Conservation (phyloP, 2,113 vertebrate genomes). For the Mystacornis crossleyi region DNA sequence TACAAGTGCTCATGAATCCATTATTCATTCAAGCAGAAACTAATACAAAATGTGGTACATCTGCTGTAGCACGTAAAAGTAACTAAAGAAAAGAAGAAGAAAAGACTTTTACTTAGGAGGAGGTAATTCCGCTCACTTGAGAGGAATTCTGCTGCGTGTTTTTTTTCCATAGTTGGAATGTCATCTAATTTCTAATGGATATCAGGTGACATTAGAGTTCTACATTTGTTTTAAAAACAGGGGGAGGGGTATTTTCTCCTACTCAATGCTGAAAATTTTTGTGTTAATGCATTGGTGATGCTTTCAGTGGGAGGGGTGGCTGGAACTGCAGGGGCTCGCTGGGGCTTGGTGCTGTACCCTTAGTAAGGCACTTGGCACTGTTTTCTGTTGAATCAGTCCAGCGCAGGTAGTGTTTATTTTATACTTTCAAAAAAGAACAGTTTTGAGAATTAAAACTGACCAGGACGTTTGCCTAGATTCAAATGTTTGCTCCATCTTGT, state of each 20-base stretch:
- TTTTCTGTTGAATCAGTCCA: background rate
- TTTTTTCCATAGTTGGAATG: background rate
- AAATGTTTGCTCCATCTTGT: background rate
- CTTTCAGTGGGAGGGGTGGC: background rate
- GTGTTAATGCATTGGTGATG: background rate
- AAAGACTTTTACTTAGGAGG: background rate
- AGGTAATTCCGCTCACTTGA: background rate
- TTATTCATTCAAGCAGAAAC: slow-evolving; percentile 58
- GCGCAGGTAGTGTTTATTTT: background rate
- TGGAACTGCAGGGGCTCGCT: background rate
- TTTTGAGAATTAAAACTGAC: background rate
- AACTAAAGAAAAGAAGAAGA: background rate
- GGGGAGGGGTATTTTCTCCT: background rate
- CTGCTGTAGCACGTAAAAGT: background rate
- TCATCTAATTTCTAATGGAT: slow-evolving; percentile 12
- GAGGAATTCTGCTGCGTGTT: background rate
- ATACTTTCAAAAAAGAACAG: background rate
- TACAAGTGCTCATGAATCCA: slow-evolving; percentile 52
- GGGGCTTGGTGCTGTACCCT: background rate
- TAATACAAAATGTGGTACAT: slow-evolving; percentile 24
- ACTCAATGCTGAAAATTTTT: background rate
- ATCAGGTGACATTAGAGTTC: background rate
- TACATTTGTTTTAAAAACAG: background rate
- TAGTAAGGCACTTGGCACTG: background rate
- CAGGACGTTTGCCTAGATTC: background rate